A percentile compares a stretch with the other conserved stretches of the same genome.
Conservation (phyloP, 1,140 invertebrate genomes). For the Plodia interpunctella region DNA sequence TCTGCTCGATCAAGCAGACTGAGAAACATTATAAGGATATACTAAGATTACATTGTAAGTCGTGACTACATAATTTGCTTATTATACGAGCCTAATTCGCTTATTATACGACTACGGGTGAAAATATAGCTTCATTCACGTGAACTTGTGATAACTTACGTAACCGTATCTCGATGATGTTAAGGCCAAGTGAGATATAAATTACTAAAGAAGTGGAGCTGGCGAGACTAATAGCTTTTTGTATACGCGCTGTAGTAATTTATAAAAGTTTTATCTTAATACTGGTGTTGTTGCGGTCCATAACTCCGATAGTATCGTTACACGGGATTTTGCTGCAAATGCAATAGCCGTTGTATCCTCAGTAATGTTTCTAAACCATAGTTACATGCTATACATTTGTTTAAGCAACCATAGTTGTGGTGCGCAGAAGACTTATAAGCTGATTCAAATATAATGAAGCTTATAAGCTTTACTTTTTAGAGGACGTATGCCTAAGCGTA, state of each 20-base stretch:
- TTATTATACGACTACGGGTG: constrained; percentile 1
- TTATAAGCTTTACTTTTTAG: too few species aligned
- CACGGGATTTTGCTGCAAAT: constrained; percentile 29
- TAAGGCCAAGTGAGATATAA: constrained; percentile 28
- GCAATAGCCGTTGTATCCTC: background rate
- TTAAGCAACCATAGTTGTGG: too few species aligned
- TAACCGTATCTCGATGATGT: constrained; percentile 25
- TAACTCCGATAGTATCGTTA: constrained; percentile 56
- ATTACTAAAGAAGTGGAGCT: constrained; percentile 40
- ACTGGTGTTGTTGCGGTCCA: constrained; percentile 50
- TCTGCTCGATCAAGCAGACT: background rate
- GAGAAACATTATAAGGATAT: background rate
- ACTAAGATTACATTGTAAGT: background rate
- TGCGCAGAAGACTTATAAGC: too few species aligned
- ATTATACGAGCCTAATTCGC: background rate
- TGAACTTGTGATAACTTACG: constrained; percentile 24
- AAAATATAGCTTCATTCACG: constrained; percentile 23
- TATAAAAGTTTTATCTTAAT: constrained; percentile 33
- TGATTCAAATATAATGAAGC: too few species aligned
- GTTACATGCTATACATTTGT: too few species aligned
- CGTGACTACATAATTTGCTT: background rate
- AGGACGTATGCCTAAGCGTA: too few species aligned
- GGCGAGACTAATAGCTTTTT: constrained; percentile 52
- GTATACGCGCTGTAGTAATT: constrained; percentile 21
- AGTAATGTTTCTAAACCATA: background rate